Evolutionary conservation across 2,797 vertebrate species (phyloP).

Genomic region (Rhyacichthys aspro): DNA sequence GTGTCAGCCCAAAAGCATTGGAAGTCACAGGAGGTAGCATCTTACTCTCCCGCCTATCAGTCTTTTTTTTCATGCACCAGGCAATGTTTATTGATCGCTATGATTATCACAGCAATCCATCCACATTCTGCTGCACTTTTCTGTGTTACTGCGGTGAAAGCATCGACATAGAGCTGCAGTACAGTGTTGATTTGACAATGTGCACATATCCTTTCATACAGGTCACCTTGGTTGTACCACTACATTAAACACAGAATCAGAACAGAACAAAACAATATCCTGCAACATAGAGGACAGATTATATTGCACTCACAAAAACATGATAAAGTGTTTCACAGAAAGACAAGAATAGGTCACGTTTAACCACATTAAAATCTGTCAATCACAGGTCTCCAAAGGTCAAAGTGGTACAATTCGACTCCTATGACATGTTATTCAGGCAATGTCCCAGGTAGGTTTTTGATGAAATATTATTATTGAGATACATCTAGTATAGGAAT

Average conservation of each 20-base stretch:
- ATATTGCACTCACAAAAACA: slow-evolving; percentile 35
- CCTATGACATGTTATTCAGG: no score
- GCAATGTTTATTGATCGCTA: slow-evolving; percentile 51
- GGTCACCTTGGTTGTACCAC: slow-evolving; percentile 28
- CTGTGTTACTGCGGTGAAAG: slow-evolving; percentile 48
- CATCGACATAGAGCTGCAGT: slow-evolving; percentile 46
- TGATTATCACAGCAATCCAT: slow-evolving; percentile 72
- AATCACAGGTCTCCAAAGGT: slow-evolving; percentile 32
- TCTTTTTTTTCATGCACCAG: slow-evolving; percentile 53
- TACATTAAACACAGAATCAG: slow-evolving; percentile 34
- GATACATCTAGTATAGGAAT: slow-evolving; percentile 3
- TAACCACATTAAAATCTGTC: slow-evolving; percentile 21
- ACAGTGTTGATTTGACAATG: slow-evolving; percentile 33
- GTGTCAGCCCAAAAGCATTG: slow-evolving; percentile 64
- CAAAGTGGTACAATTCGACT: no score
- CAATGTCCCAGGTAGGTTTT: not conserved
- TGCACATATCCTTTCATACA: slow-evolving; percentile 29
- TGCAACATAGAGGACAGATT: slow-evolving; percentile 45
- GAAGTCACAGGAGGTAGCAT: slow-evolving; percentile 80
- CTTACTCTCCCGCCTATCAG: slow-evolving; percentile 76
- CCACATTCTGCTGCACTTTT: slow-evolving; percentile 59
- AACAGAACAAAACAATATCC: slow-evolving; percentile 23
- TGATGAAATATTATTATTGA: not conserved
- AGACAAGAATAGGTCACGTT: slow-evolving; percentile 10
- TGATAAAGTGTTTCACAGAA: slow-evolving; percentile 29